These are phyloP conservation scores for Edolisoma coerulescens DNA, from an alignment of 2,113 vertebrate species.

Conservation along the genomic window DNA sequence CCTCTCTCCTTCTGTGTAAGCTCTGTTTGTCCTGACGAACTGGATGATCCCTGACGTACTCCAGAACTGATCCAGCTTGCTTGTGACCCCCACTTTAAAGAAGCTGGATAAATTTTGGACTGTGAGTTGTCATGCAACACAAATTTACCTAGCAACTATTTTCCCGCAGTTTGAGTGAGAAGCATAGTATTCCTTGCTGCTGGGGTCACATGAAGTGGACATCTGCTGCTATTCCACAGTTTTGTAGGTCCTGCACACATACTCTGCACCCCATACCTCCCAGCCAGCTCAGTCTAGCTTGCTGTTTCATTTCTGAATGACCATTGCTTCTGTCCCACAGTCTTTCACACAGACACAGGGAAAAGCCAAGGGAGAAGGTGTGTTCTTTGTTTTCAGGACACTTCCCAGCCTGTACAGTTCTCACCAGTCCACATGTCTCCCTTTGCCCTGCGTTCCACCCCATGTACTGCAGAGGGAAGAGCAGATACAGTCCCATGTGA, in stretches of 20 bases:
- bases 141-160: background rate
- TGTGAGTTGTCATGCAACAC: background rate
- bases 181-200: background rate
- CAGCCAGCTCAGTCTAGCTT: background rate
- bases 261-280: background rate
- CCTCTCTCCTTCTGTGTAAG: rapidly evolving
- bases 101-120: background rate
- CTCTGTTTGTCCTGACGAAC: background rate
- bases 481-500: background rate
- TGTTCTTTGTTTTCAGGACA: background rate
- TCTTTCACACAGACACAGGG: background rate
- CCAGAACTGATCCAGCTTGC: background rate
- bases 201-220: no score
- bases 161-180: background rate
- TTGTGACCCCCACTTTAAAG: background rate
- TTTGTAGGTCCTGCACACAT: background rate
- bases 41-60: rapidly evolving
- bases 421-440: rapidly evolving
- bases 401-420: background rate
- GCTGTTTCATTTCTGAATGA: background rate
- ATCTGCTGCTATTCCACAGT: background rate
- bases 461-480: background rate
- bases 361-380: background rate
- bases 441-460: background rate
- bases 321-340: background rate